Percentiles rank a stretch among this genome's conserved stretches.
phyloP scores from a whole-genome alignment of 2,888 invertebrate species.

The Antitype chi region DNA sequence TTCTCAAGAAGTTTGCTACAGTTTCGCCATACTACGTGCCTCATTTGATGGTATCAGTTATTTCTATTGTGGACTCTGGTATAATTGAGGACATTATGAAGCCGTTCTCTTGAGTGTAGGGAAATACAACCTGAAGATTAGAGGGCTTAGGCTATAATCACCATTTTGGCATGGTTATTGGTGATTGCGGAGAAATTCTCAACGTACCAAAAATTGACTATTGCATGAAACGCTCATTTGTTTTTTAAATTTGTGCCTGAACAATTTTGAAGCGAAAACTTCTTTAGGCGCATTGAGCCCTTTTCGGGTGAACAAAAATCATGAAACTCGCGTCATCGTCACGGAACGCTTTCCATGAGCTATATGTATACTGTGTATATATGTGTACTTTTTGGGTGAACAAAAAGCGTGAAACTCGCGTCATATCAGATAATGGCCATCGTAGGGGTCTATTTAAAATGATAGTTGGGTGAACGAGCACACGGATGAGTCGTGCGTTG shows the following conservation, averaged over 20 bases:
- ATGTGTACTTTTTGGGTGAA: no score
- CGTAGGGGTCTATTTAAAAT: no score
- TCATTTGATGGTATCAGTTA: constrained; percentile 50
- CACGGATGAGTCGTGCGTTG: no score
- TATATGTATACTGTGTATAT: no score
- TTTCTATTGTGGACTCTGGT: constrained; percentile 46
- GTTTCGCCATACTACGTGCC: constrained; percentile 37
- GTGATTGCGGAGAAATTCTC: constrained; percentile 11
- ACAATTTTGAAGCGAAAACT: no score
- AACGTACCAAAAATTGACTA: not conserved
- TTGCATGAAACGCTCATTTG: not conserved
- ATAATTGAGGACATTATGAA: constrained; percentile 11
- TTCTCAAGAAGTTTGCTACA: constrained; percentile 48
- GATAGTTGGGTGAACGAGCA: no score
- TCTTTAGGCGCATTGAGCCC: no score
- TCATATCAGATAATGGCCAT: no score
- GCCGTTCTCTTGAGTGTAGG: constrained; percentile 14
- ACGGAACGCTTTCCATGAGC: no score
- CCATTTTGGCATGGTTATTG: constrained; percentile 10
- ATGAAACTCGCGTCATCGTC: no score
- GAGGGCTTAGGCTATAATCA: constrained; percentile 3
- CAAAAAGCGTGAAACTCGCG: no score
- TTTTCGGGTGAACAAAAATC: no score
- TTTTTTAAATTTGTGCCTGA: not conserved
- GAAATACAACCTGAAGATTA: not conserved